Base-by-base conservation (phyloP, 2,888 invertebrate species). In the Tinea trinotella region DNA sequence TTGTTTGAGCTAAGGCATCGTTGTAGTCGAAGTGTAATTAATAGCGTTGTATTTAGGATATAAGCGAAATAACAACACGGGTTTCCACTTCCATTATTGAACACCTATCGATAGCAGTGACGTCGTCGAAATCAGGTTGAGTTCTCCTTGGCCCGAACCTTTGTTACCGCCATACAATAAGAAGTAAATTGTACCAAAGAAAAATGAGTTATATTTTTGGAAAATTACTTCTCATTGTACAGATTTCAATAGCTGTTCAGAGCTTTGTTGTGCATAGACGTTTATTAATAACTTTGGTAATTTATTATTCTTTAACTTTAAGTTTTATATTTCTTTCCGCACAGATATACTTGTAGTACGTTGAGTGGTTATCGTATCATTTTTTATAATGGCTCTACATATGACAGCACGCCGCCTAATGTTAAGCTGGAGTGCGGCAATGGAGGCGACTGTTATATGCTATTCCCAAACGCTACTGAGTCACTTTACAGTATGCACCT, bases 111-210 rank as follows among this genome's bases (percentile, higher is more conserved):
- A 40, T 40, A 13, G 40, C 40, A n/a, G 15, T 40, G 40, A 40
- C 40, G 13, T 12, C 13, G 30, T 40, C n/a, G n/a, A 13, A 15
- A 13, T 40, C 13, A 40, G 40, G 40, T 40, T n/a, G 40, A 15
- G n/a, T 40, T 13, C 15, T 40, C 40, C 15, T 40, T 40, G 40
- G 40, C 13, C n/a, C 30, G 15, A 13, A 40, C 40, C 46, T 46
- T 46, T 46, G 46, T 46, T 46, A 46, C 4, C 46, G 46, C 50
- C 13, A 24, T 65, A 74, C 70, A 73, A 74, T 70, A 65, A 61
- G 59, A 62, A 62, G 62, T 59, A 66, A 71, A 70, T 68, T 72
- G 62, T 62, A 64, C 67, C 60, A 61, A 30, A 46, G 54, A 54
- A 48, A 58, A 57, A 55, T 58, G 54, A 58, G 57, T 58, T 56